Conservation (phyloP, 2,113 vertebrate species). For the Camelus bactrianus region DNA sequence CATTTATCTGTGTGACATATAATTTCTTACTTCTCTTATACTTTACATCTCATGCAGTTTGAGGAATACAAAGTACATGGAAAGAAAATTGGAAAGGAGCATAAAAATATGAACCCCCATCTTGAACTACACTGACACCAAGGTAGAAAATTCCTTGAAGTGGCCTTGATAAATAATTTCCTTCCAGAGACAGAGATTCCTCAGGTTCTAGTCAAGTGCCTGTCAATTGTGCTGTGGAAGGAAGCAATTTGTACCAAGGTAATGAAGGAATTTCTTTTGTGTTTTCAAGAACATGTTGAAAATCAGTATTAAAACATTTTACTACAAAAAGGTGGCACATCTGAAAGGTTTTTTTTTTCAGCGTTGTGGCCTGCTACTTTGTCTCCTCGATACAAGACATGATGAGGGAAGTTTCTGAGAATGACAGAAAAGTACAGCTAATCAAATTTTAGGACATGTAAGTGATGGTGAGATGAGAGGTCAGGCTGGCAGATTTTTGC, state of each 20-base stretch:
- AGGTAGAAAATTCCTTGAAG: neutral
- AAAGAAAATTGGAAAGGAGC: neutral
- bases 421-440: neutral
- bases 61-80: neutral
- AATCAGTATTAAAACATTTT: conserved; percentile 33
- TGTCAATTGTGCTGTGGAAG: neutral
- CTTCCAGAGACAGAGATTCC: neutral
- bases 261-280: neutral
- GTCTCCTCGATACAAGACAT: neutral
- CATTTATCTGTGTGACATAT: neutral
- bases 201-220: neutral
- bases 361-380: neutral
- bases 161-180: neutral
- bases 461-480: neutral
- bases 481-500: neutral
- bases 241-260: neutral
- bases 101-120: neutral
- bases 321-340: neutral
- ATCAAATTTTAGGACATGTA: neutral
- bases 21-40: neutral
- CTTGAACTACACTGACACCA: neutral
- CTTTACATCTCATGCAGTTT: neutral
- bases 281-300: neutral
- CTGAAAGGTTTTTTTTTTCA: neutral
- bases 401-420: neutral